Percentiles rank a stretch among this genome's conserved stretches.
phyloP scores from a whole-genome alignment of 2,113 vertebrate genomes.

The Brachypteracias leptosomus region DNA sequence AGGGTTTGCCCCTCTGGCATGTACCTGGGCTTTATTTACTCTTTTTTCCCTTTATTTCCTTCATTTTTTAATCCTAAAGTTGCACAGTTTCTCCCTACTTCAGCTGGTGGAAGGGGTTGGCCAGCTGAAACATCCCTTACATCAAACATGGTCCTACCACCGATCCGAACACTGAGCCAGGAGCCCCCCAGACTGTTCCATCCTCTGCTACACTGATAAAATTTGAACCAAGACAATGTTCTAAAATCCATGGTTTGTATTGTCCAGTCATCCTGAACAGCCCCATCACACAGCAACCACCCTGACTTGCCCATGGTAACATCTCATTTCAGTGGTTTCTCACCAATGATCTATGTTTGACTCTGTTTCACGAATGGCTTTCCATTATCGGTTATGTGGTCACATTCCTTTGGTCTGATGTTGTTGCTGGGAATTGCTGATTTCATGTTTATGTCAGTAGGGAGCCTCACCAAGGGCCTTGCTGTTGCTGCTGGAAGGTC shows the following conservation, averaged over 20 bases:
- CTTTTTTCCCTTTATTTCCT: not conserved
- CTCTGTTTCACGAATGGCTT: not conserved
- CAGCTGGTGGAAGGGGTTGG: not conserved
- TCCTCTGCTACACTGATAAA: not conserved
- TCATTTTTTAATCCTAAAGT: not conserved
- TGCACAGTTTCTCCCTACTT: not conserved
- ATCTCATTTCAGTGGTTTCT: not conserved
- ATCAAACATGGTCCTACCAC: not conserved
- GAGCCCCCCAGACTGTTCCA: not conserved
- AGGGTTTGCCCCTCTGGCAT: not conserved
- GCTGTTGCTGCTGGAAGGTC: not conserved
- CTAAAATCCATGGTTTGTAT: fast-evolving
- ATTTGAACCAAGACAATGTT: not conserved
- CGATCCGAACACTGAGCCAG: not conserved
- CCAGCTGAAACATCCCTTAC: not conserved
- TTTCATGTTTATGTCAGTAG: not conserved
- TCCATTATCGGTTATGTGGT: not conserved
- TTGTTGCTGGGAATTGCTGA: not conserved
- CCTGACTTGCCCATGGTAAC: fast-evolving
- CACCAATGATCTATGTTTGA: not conserved
- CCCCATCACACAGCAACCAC: fast-evolving
- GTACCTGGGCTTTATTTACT: not conserved
- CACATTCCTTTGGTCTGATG: not conserved
- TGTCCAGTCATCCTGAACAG: not conserved
- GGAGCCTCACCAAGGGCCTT: not conserved